These are phyloP conservation scores for Oryzias melastigma DNA, from an alignment of 2,113 vertebrate species.

Conservation along the genomic window DNA sequence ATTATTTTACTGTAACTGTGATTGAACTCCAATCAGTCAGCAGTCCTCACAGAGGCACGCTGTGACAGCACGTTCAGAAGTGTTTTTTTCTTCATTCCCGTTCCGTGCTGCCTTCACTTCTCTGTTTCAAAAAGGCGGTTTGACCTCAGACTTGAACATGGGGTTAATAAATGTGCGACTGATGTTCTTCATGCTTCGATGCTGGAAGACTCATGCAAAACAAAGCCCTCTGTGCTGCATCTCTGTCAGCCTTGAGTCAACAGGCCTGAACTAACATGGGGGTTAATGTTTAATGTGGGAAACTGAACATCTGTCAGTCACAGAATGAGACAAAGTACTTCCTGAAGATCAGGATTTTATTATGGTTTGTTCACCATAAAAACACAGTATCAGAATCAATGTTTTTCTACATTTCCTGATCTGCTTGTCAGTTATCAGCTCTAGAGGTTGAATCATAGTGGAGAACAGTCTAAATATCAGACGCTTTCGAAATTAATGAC, in stretches of 20 bases:
- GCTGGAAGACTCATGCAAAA: not conserved
- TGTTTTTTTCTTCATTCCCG: not conserved
- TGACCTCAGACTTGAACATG: not conserved
- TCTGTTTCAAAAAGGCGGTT: not conserved
- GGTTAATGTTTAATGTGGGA: conserved; percentile 29
- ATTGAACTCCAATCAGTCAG: not conserved
- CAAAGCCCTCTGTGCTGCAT: not conserved
- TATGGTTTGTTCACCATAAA: not conserved
- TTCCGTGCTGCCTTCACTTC: too few relatives aligned
- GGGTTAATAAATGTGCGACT: not conserved
- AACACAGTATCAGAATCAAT: too few relatives aligned
- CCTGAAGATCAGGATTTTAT: not conserved
- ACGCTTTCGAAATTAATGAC: too few relatives aligned
- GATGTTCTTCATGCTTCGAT: not conserved
- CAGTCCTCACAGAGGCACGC: not conserved
- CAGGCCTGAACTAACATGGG: conserved; percentile 2
- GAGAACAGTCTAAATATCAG: too few relatives aligned
- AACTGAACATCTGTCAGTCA: not conserved
- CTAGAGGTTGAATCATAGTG: too few relatives aligned
- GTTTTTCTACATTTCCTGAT: too few relatives aligned
- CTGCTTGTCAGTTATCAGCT: too few relatives aligned
- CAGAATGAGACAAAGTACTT: not conserved
- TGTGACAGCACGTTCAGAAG: not conserved
- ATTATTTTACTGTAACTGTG: not conserved
- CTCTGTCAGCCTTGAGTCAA: conserved; percentile 2